Conservation (phyloP, 1,140 invertebrate species). For the Maconellicoccus hirsutus region DNA sequence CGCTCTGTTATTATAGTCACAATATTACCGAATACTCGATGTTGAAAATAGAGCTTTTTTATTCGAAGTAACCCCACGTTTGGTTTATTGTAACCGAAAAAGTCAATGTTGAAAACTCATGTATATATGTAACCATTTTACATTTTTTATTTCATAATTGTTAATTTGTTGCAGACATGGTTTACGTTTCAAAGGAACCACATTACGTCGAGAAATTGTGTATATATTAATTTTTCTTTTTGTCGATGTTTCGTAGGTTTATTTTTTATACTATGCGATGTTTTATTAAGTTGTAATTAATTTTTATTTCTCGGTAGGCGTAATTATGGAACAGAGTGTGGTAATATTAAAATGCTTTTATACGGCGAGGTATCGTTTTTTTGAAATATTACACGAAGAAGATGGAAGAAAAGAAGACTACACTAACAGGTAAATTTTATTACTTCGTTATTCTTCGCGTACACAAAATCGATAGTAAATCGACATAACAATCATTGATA, state of each 20-base stretch:
- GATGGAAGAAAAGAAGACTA: background rate
- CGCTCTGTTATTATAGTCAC: background rate
- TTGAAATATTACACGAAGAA: background rate
- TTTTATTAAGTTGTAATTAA: slow-evolving; percentile 4
- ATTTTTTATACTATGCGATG: background rate
- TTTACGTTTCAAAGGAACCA: no score
- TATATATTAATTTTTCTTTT: no score
- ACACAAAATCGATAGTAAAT: background rate
- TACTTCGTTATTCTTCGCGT: background rate
- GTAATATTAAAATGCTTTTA: background rate
- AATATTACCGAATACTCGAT: background rate
- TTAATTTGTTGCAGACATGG: no score
- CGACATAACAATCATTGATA: background rate
- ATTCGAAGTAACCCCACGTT: no score
- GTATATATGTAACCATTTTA: no score
- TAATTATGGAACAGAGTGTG: background rate
- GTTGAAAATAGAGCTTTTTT: background rate
- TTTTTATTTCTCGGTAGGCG: slow-evolving; percentile 3
- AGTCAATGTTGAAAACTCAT: no score
- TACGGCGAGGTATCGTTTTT: background rate
- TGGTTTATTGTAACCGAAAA: no score
- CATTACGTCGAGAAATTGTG: no score
- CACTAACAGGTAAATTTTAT: background rate
- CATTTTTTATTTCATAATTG: no score
- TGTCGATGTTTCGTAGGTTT: no score